Evolutionary conservation across 2,888 invertebrate genomes (phyloP), one percentile per base, ranked within the genome.

Genomic region (Acholoe squamosa): DNA sequence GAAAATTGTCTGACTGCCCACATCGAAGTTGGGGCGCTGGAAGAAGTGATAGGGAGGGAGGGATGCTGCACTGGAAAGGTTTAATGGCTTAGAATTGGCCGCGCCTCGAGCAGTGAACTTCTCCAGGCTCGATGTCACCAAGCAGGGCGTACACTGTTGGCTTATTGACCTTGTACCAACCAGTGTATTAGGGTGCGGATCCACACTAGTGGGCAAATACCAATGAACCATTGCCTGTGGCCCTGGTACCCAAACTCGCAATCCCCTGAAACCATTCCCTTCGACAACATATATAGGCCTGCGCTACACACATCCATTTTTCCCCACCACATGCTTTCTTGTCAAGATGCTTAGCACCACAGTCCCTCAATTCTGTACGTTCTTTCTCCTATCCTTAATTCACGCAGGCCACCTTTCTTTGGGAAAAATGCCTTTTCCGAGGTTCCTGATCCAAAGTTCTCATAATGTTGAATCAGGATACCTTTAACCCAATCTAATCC

Each of bases 81-180:
- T 19, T 19, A n/a, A n/a, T 61, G 61, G 61, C 61, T 19, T 7
- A 3, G 43, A 43, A 43, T 43, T 7, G 43, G 43, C 43, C 43
- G 3, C 5, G 43, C 43, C 43, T 43, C 5, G 43, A 43, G 43
- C 43, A 43, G 43, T n/a, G 43, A 43, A 43, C 43, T 3, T 43
- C 43, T 43, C 43, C 43, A 43, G 43, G 43, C 43, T 43, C 5
- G 43, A 43, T 43, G 43, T 43, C 43, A 43, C 43, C 43, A 43
- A 19, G 22, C 61, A 61, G n/a, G 61, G 22, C 61, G 3, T 61
- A 61, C 61, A n/a, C 71, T 3, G 71, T 5, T 61, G 71, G 16
- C 71, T 71, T 71, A 28, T 71, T 71, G 71, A 71, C 71, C 71
- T 71, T 71, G 71, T 71, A 71, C n/a, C 28, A 28, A 43, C 7